These are phyloP conservation scores for Casuarius casuarius DNA, from an alignment of 2,113 vertebrate genomes.

Conservation along the genomic window DNA sequence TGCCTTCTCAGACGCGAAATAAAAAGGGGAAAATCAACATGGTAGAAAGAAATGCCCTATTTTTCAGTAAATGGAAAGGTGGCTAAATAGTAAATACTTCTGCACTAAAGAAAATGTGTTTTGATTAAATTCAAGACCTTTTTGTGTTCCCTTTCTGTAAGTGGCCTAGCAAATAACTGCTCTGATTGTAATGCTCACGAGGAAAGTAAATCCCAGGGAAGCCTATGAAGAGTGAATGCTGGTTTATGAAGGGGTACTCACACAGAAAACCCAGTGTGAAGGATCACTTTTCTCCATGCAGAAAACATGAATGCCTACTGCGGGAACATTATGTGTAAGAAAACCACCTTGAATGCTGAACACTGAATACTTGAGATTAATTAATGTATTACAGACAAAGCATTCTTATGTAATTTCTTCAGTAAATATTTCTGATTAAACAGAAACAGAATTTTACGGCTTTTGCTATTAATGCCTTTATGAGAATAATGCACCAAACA, in stretches of 20 bases:
- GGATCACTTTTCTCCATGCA: rapidly evolving
- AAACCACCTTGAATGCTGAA: background rate
- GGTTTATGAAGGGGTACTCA: background rate
- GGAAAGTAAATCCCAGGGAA: conserved; percentile 7
- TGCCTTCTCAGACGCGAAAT: conserved; percentile 22
- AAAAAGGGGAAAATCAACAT: background rate
- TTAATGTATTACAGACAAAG: background rate
- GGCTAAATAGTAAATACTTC: background rate
- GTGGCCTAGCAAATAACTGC: background rate
- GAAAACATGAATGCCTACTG: background rate
- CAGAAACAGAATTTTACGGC: background rate
- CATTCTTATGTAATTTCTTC: background rate
- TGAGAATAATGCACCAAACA: background rate
- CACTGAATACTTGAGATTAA: background rate
- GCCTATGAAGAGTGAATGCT: background rate
- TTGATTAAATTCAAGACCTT: conserved; percentile 1
- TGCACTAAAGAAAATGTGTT: conserved; percentile 9
- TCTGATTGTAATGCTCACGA: background rate
- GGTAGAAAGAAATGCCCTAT: background rate
- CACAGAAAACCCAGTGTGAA: background rate
- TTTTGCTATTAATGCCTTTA: background rate
- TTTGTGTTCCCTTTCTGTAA: background rate
- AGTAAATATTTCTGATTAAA: background rate
- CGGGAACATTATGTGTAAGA: background rate
- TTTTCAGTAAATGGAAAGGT: background rate